Base-by-base conservation (phyloP, 2,888 invertebrate species). In the Caenorhabditis sp. region DNA sequence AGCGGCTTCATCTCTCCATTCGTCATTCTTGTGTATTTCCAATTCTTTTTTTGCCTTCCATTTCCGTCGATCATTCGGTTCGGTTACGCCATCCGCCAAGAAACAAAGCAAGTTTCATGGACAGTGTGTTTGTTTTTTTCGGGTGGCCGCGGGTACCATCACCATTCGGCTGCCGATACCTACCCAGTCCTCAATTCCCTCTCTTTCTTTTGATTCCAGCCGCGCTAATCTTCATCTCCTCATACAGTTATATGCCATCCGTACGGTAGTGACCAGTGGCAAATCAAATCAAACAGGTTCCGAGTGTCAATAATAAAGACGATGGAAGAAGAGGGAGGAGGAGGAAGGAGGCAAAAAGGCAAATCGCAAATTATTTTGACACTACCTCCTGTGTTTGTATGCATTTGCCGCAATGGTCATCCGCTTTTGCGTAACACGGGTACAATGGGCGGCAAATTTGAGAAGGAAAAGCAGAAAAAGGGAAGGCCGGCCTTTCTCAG, bases 251-350 rank as follows among this genome's bases (percentile, higher is more conserved):
- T 76, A 76, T 76, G 76, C 76, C 76, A 76, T 76, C 76, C 64
- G 78, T 78, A 78, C 70, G 69, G 78, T 79, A 77, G 77, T 79
- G 71, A 71, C 71, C 71, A 80, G 61, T 80, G 80, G 80, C 80
- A 80, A 80, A 62, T 72, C 72, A 70, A 80, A 76, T 76, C 65
- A 77, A 78, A 80, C 77, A 71, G 80, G 77, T 76, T 77, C 65
- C 70, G 78, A 74, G 74, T 80, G 83, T 76, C 74, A 83, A 76
- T 80, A 72, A 80, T 70, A 77, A 67, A 67, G 67, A 67, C 60
- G 70, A 67, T 67, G 77, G 67, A 68, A 61, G 65, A 70, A 62
- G 50, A 20, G 44, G 51, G 68, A 40, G 40, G 32, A 68, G 55
- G 68, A 40, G 40, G 32, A 68, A 61, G 60, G 53, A 70, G 70